Evolutionary conservation across 2,888 invertebrate genomes (phyloP).

Genomic region (Phoenoteleia sp.): DNA sequence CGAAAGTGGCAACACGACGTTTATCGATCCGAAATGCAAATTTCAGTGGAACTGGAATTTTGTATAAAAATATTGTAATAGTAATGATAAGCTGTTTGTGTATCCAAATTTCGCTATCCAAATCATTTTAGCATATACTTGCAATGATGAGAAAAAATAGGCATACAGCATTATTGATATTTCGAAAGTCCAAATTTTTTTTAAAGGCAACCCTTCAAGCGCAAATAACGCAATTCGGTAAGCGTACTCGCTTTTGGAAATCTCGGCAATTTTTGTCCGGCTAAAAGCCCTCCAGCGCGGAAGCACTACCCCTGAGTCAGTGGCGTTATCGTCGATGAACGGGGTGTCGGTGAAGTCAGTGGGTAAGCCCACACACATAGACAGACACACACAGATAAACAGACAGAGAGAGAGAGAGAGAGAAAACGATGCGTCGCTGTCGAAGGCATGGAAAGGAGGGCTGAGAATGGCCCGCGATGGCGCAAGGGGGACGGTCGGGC

Average conservation of each 20-base stretch:
- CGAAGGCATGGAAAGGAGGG: constrained; percentile 57
- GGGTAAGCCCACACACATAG: constrained; percentile 40
- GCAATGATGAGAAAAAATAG: too few species aligned
- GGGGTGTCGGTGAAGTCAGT: constrained; percentile 49
- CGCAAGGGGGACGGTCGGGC: constrained; percentile 51
- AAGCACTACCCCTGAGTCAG: too few species aligned
- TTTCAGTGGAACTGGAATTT: neutral
- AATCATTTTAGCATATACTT: too few species aligned
- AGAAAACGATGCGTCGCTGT: constrained; percentile 28
- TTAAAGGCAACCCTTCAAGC: too few species aligned
- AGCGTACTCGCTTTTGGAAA: neutral
- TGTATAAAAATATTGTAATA: too few species aligned
- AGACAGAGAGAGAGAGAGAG: constrained; percentile 1
- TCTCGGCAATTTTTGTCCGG: constrained; percentile 20
- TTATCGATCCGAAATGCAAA: constrained; percentile 31
- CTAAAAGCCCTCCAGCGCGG: too few species aligned
- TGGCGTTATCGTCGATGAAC: constrained; percentile 27
- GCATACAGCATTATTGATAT: too few species aligned
- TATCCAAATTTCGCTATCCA: too few species aligned
- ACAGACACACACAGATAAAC: neutral
- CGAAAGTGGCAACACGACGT: constrained; percentile 21
- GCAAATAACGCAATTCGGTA: too few species aligned
- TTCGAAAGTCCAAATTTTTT: too few species aligned
- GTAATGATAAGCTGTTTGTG: too few species aligned
- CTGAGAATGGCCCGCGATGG: constrained; percentile 63